Evolutionary conservation across 2,888 invertebrate genomes (phyloP).

Genomic region (Brenthis daphne): DNA sequence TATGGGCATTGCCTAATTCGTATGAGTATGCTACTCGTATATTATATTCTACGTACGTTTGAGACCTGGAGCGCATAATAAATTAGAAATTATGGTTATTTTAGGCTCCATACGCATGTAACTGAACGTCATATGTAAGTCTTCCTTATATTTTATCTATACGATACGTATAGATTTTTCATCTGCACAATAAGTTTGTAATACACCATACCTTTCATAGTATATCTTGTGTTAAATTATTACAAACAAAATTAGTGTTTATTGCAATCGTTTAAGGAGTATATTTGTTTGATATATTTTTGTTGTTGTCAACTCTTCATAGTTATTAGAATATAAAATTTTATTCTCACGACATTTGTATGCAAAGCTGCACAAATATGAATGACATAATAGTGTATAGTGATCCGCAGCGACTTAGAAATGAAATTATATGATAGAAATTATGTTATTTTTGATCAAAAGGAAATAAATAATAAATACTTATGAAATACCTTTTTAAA

Average conservation of each 20-base stretch:
- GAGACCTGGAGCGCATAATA: slow-evolving; percentile 51
- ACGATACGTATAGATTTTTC: too few relatives aligned
- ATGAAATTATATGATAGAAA: neutral
- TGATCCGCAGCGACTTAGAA: neutral
- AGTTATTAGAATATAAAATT: slow-evolving; percentile 29
- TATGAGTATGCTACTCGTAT: slow-evolving; percentile 30
- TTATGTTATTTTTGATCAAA: neutral
- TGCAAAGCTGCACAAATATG: slow-evolving; percentile 36
- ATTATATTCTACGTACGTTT: slow-evolving; percentile 52
- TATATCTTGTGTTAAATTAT: too few relatives aligned
- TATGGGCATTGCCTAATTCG: slow-evolving; percentile 39
- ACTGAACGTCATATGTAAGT: neutral
- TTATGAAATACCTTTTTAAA: too few relatives aligned
- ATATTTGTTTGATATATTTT: too few relatives aligned
- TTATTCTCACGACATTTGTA: slow-evolving; percentile 37
- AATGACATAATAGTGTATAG: slow-evolving; percentile 37
- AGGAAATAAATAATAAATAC: too few relatives aligned
- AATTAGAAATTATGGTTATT: slow-evolving; percentile 47
- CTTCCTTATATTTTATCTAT: slow-evolving; percentile 30
- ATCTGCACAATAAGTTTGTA: too few relatives aligned
- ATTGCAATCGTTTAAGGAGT: too few relatives aligned
- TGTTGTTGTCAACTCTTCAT: too few relatives aligned
- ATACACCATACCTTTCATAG: too few relatives aligned
- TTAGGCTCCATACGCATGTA: slow-evolving; percentile 35
- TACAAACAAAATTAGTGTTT: too few relatives aligned